Base-by-base conservation (phyloP, 2,797 vertebrate genomes). In the Schizopygopsis malacanthus region DNA sequence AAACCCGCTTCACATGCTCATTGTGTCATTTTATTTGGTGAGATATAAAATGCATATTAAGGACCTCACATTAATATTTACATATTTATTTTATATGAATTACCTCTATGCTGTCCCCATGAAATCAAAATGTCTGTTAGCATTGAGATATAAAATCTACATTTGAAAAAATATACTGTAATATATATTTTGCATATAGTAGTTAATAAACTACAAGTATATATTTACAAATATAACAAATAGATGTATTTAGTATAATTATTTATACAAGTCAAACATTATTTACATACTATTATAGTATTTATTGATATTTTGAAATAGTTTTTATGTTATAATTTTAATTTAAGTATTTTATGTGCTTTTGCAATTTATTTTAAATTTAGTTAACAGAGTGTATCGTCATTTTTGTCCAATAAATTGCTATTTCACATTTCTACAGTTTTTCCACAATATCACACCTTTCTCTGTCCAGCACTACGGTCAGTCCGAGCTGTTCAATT, bases 401-500 rank as follows among this genome's bases (percentile, higher is more conserved):
- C 6, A 13, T 54, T 33, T 37, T 52, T 18, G 4, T 52, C 10
- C 10, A 37, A 76, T 76, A 54, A 76, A 12, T 76, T 20, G 1
- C 16, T 10, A 3, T 43, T 43, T 43, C 43, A 43, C 12, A 41
- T 59, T 59, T 41, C 37, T 59, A n/a, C 11, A 41, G n/a, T 25
- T 79, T 25, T 16, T 0, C 33, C 2, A 33, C 33, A 33, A 33
- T 33, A 43, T 25, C 10, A 15, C 15, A 4, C 3, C 45, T 75
- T 39, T 72, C 3, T 79, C 71, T 84, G 10, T 20, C n/a, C 92
- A 99, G 98, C 98, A 99, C 92, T 97, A 99, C 0, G 98, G 97
- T 89, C 98, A 99, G 92, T 99, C 98, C 39, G 96, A 97, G 37
- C 92, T 96, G 84, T 99, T 99, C 91, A 99, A 98, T 93, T 97